These are phyloP conservation scores for Ceyx cyanopectus DNA, from an alignment of 2,113 vertebrate species.

Conservation along the genomic window DNA sequence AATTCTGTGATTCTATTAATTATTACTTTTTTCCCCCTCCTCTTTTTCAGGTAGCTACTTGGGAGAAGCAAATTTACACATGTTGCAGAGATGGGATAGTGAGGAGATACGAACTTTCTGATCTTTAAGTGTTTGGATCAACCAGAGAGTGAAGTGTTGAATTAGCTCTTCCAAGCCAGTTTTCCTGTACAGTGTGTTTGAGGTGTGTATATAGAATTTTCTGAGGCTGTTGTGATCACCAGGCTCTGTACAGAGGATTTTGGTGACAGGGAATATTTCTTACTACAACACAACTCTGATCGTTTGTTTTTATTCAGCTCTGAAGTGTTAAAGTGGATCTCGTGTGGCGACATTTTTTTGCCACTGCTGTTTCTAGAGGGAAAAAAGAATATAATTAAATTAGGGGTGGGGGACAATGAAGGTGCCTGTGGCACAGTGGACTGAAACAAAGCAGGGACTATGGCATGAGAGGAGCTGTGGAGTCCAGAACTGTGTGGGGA, in stretches of 20 bases:
- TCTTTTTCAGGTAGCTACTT: constrained; percentile 72
- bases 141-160: rapidly evolving
- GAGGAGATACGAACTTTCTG: constrained; percentile 79
- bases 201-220: neutral
- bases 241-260: neutral
- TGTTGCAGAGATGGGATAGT: constrained; percentile 81
- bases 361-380: neutral
- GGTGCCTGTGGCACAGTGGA: rapidly evolving
- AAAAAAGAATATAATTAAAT: too few relatives aligned
- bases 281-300: neutral
- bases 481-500: too few relatives aligned
- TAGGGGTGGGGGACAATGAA: rapidly evolving
- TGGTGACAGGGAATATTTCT: neutral
- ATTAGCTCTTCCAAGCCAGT: neutral
- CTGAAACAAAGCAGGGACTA: neutral
- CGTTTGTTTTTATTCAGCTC: neutral
- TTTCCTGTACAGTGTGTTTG: neutral
- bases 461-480: too few relatives aligned
- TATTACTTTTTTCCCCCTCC: rapidly evolving
- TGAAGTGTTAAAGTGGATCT: neutral
- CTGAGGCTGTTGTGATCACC: neutral
- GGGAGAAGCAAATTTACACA: constrained; percentile 81
- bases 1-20: neutral
- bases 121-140: constrained; percentile 41
- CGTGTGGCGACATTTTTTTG: too few relatives aligned